Base-by-base conservation (phyloP, 2,113 vertebrate genomes). In the Odobenus rosmarus region DNA sequence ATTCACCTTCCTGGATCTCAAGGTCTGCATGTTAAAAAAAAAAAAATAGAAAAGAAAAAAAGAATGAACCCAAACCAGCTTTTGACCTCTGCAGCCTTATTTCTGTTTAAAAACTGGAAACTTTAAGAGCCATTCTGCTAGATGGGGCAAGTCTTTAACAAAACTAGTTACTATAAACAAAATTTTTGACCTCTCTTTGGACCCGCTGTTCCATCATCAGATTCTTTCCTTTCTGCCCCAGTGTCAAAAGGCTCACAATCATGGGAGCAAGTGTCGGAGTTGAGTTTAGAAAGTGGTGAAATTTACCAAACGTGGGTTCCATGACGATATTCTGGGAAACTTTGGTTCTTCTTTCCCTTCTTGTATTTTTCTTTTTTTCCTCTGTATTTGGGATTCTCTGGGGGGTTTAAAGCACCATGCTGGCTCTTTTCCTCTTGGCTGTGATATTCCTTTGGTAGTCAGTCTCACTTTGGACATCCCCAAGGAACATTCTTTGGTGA, bases 81-180 rank as follows among this genome's bases (percentile, higher is more conserved):
- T 91, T 42, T 88, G n/a, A 88, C n/a, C 39, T 64, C 21, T 36
- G 28, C 84, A 74, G 28, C 14, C 76, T 95, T 88, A 76, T 77
- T 91, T 95, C 90, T 77, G 3, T 90, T n/a, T 88, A 4, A 82
- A 84, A 89, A 46, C 53, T 90, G 55, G 24, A 94, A 84, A 85
- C 69, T 61, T 67, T 6, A 36, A 74, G 77, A 92, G 31, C 51
- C 16, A n/a, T 72, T 55, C 71, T 39, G 16, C 31, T 62, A 21
- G 7, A n/a, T 5, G 13, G 31, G 51, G 4, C 19, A 53, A 12
- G 23, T 76, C 23, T 93, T 85, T 80, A 96, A 95, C 55, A 93
- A 77, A 55, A 55, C 12, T 36, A 7, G 42, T 85, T 92, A 74
- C 42, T 90, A 46, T 88, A 55, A 94, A 82, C 14, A 51, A 51